phyloP scores from a whole-genome alignment of 2,113 vertebrate genomes.

The Pelvicachromis taeniatus region DNA sequence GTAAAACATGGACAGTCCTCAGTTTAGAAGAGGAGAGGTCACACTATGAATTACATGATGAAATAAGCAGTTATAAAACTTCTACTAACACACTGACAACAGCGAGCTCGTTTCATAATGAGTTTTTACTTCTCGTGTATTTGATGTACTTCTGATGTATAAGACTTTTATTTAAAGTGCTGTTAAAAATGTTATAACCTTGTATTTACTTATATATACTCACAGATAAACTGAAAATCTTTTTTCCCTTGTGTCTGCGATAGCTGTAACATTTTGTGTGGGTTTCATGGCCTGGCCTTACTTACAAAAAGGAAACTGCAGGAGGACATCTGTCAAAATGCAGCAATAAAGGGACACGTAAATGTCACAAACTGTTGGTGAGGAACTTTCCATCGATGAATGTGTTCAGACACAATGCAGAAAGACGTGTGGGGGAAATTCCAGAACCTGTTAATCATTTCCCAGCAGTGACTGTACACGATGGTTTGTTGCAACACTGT shows the following conservation, averaged over 20 bases:
- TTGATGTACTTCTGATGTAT: not conserved
- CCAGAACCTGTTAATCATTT: slow-evolving; percentile 18
- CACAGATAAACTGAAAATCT: not conserved
- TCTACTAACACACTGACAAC: not conserved
- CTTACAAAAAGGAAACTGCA: not conserved
- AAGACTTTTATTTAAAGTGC: too few species aligned
- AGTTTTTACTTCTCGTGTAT: not conserved
- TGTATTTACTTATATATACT: not conserved
- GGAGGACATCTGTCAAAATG: not conserved
- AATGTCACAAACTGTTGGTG: not conserved
- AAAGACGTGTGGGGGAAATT: slow-evolving; percentile 16
- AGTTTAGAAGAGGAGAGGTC: too few species aligned
- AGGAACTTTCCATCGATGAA: not conserved
- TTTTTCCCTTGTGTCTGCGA: not conserved
- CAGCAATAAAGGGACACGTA: not conserved
- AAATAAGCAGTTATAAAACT: not conserved
- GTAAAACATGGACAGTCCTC: too few species aligned
- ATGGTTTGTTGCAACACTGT: slow-evolving; percentile 7
- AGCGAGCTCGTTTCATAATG: not conserved
- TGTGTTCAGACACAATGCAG: not conserved
- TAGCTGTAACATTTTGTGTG: not conserved
- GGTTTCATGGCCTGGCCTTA: not conserved
- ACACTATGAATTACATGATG: not conserved
- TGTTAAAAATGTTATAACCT: not conserved
- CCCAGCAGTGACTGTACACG: not conserved